Base-by-base conservation (phyloP, 2,113 vertebrate species). In the Corythoichthys intestinalis region DNA sequence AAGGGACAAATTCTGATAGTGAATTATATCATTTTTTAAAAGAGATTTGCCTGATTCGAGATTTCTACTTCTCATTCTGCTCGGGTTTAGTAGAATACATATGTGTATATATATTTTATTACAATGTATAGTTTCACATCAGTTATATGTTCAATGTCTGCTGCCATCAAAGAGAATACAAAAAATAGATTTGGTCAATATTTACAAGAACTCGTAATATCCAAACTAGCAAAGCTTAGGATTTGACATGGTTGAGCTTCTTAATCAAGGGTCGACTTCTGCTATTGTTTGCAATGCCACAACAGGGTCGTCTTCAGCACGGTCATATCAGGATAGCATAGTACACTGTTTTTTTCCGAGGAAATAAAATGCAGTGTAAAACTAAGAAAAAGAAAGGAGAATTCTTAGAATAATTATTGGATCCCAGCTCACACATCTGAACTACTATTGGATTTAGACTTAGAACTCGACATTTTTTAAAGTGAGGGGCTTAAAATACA, bases 111-210 rank as follows among this genome's bases (percentile, higher is more conserved):
- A 88, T 89, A 89, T 92, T 85, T 93, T 91, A 92, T 92, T 92
- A 91, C 88, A 92, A 92, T 88, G 90, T 88, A 92, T 89, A 86
- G 86, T 88, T 92, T 93, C 88, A 93, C 90, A 89, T 89, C 90
- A 80, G 88, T 88, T 88, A 84, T 83, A 53, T 79, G 91, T 79
- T 91, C 88, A 91, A 93, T 94, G 92, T 92, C 93, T 93, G 93
- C 92, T 83, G 77, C 91, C 94, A 90, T 92, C 93, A 92, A 92
- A 92, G 90, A 83, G 78, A 90, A 88, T 91, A 92, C 89, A 91
- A 91, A 91, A 92, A 88, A 90, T 92, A 92, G 90, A 90, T 94
- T 94, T 93, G 93, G 93, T 94, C 91, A 92, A 93, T 95, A 95
- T 95, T 94, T 96, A 96, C 94, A 95, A 94, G 86, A 93, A 92